These are phyloP conservation scores for Caracal caracal DNA, from an alignment of 2,113 vertebrate species.

Conservation along the genomic window DNA sequence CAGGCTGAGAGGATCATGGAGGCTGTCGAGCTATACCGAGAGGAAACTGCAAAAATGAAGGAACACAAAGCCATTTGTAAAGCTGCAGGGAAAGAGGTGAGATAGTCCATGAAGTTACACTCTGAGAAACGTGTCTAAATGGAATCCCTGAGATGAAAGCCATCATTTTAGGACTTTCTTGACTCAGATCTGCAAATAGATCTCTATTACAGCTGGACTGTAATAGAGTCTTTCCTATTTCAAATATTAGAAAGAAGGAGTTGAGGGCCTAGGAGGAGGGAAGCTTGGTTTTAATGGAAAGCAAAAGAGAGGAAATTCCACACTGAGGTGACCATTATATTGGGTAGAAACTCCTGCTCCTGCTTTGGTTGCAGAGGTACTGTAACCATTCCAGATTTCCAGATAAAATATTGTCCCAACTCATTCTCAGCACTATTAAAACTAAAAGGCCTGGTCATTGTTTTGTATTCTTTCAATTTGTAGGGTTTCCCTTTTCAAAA, in stretches of 20 bases:
- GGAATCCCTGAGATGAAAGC: background rate
- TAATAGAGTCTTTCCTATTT: background rate
- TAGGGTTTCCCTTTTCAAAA: background rate
- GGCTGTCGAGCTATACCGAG: conserved; percentile 93
- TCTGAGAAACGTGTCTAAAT: background rate
- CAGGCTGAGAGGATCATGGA: conserved; percentile 98
- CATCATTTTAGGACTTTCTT: background rate
- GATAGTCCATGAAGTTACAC: background rate
- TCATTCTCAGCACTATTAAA: background rate
- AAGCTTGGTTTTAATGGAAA: background rate
- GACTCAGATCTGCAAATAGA: background rate
- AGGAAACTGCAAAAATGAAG: conserved; percentile 91
- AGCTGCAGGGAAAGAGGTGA: conserved; percentile 93
- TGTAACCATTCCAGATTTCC: background rate
- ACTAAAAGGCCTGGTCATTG: background rate
- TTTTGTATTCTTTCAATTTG: background rate
- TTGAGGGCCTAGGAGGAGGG: background rate
- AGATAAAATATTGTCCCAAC: background rate
- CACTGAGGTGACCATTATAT: background rate
- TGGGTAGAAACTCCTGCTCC: background rate
- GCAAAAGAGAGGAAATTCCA: background rate
- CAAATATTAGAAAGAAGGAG: background rate
- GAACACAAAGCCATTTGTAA: conserved; percentile 91
- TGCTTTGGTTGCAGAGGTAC: background rate
- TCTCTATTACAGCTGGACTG: too few species aligned